Evolutionary conservation across 2,888 invertebrate species (phyloP), one percentile per base, ranked within the genome.

Genomic region (Alentia gelatinosa): DNA sequence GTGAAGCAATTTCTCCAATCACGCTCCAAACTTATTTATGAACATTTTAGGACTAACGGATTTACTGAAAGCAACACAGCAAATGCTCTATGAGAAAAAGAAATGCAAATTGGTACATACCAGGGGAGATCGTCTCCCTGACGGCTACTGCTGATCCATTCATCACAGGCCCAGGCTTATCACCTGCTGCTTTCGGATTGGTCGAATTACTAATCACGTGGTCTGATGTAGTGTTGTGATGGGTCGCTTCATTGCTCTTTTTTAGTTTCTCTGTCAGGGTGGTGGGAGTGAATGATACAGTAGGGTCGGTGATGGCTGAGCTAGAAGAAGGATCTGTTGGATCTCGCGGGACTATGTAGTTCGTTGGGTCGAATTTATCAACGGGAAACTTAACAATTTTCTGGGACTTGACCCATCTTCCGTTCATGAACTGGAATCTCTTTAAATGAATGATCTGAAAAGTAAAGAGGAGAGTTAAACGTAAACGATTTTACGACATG

Each of bases 321-420:
- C 56, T 83, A 9, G 50, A 37, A 12, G 35, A n/a, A n/a, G n/a
- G n/a, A n/a, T n/a, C 33, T n/a, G 79, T 9, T n/a, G 50, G 7
- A n/a, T 40, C 50, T 97, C 0, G 98, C 97, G 89, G 91, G 0
- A 98, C 98, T 91, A 98, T 96, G 96, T 98, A 99, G 5, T 97
- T 97, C 0, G 98, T 98, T 0, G 98, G 98, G 95, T 98, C 98
- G 95, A 98, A 98, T 94, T 98, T 97, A 93, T 97, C 97, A 95
- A 98, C 97, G 0, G 98, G 98, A 95, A 98, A 98, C 95, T 98
- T 98, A 0, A 98, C 98, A 37, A 98, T 98, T 96, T 98, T 98
- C 95, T 98, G 98, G 0, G 98, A 98, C 96, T 99, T 99, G 37
- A 98, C 98, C 98, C 98, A 99, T 95, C 98, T 98, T 95, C 97